phyloP scores from a whole-genome alignment of 2,797 vertebrate species.

The Apogon hyalosoma region DNA sequence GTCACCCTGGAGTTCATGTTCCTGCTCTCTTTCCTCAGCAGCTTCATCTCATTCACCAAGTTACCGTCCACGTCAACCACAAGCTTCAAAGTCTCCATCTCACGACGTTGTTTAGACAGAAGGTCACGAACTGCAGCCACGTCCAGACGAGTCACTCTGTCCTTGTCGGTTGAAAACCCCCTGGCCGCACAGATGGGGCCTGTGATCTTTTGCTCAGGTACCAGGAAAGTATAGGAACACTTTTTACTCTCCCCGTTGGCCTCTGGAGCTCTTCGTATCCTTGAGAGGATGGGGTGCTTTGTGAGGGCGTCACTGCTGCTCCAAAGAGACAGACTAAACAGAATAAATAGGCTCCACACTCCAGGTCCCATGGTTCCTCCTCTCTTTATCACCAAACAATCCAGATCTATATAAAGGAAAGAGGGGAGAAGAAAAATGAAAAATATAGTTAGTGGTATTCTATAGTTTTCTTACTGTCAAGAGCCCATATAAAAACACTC shows the following conservation, averaged over 20 bases:
- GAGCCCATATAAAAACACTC: slow-evolving; percentile 9
- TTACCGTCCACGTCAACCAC: slow-evolving; percentile 97
- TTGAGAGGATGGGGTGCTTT: slow-evolving; percentile 80
- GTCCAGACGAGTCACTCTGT: slow-evolving; percentile 92
- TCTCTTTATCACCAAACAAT: slow-evolving; percentile 48
- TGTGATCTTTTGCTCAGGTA: slow-evolving; percentile 96
- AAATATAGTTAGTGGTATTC: neutral
- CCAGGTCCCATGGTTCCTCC: slow-evolving; percentile 83
- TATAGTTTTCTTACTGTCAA: neutral
- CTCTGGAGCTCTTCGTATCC: slow-evolving; percentile 77
- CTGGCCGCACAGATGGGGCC: slow-evolving; percentile 94
- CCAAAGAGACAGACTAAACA: slow-evolving; percentile 83
- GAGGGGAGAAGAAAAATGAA: slow-evolving; percentile 7
- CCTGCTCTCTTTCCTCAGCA: slow-evolving; percentile 96
- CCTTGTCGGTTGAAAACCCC: slow-evolving; percentile 85
- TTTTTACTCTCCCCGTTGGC: slow-evolving; percentile 81
- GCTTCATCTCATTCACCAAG: slow-evolving; percentile 96
- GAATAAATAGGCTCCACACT: slow-evolving; percentile 82
- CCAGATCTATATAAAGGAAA: slow-evolving; percentile 50
- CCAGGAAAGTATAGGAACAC: slow-evolving; percentile 96
- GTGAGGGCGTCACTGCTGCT: slow-evolving; percentile 66
- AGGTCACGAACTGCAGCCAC: slow-evolving; percentile 92
- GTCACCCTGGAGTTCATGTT: slow-evolving; percentile 99
- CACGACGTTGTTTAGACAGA: slow-evolving; percentile 91
- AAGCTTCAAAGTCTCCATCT: slow-evolving; percentile 93